Percentiles rank a stretch among this genome's conserved stretches.
These are phyloP conservation scores for Tipula helvola DNA, from an alignment of 2,888 invertebrate genomes.

Conservation along the genomic window DNA sequence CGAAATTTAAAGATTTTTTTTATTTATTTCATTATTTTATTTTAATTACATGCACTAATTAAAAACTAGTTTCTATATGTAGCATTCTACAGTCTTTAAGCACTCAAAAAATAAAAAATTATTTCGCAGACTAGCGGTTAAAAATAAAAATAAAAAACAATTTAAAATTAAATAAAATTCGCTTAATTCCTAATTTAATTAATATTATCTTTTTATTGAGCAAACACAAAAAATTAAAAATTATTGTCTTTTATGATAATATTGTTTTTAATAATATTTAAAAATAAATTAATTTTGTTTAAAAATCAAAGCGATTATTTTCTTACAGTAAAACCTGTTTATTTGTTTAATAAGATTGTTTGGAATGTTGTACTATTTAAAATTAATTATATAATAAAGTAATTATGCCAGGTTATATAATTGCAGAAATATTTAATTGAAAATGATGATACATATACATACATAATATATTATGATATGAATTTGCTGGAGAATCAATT, in stretches of 20 bases:
- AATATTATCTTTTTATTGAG: neutral
- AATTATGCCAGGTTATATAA: neutral
- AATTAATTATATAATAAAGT: neutral
- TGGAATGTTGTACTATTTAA: neutral
- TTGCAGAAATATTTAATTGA: neutral
- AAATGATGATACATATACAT: neutral
- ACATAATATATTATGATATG: neutral
- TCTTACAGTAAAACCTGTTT: neutral
- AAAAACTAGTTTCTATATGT: neutral
- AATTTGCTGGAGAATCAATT: neutral
- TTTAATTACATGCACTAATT: neutral
- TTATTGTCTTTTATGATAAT: neutral
- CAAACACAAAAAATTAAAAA: neutral
- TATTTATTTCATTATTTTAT: neutral
- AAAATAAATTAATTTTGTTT: neutral
- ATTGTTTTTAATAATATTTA: neutral
- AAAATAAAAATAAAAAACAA: neutral
- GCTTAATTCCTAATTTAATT: neutral
- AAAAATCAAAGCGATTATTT: neutral
- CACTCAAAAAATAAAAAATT: neutral
- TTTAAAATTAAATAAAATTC: neutral
- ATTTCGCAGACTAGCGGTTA: neutral
- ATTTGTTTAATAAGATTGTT: neutral
- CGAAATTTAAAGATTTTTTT: neutral
- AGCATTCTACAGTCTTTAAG: neutral